These are phyloP conservation scores for honey bee (Apis mellifera) DNA, from an alignment of 1,140 invertebrate genomes.

Conservation along the genomic window Amel_HAv3.1 CM009936.2:17632001-17632500, in stretches of 20 bases:
- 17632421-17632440: slow-evolving; percentile 63
- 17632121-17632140: no score
- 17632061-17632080: no score
- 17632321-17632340: slow-evolving; percentile 81
- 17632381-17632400: slow-evolving; percentile 75
- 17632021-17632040: no score
- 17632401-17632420: slow-evolving; percentile 34
- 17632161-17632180: no score
- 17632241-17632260: slow-evolving; percentile 55
- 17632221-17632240: slow-evolving; percentile 61
- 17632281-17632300: slow-evolving; percentile 71
- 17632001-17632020: no score
- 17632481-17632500: slow-evolving; percentile 44
- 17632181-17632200: no score
- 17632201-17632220: slow-evolving; percentile 48
- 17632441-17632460: slow-evolving; percentile 74
- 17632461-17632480: slow-evolving; percentile 81
- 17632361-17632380: slow-evolving; percentile 77
- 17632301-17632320: slow-evolving; percentile 81
- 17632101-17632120: no score
- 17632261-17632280: slow-evolving; percentile 66
- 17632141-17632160: no score
- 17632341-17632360: slow-evolving; percentile 76
- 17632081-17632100: no score
- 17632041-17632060: no score